These are phyloP conservation scores for Heliconius aoede DNA, from an alignment of 2,888 invertebrate species.

Conservation along the genomic window DNA sequence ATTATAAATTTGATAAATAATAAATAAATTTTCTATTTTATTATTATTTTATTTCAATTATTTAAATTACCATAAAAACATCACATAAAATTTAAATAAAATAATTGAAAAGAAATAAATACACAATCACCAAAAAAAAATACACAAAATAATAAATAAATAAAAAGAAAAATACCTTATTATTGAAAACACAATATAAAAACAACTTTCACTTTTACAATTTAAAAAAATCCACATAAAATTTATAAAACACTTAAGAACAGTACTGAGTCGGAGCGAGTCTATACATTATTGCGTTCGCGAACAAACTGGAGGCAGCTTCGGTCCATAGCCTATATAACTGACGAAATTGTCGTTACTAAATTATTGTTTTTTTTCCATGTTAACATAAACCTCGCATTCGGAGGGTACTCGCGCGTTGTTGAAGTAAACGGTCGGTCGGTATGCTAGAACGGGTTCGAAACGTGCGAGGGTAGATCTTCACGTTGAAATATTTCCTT, in stretches of 20 bases:
- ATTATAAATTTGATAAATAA: too few relatives aligned
- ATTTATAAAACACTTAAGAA: neutral
- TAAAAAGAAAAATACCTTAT: neutral
- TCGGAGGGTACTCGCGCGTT: neutral
- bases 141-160: neutral
- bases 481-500: neutral
- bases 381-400: neutral
- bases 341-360: too few relatives aligned
- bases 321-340: too few relatives aligned
- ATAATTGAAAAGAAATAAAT: neutral
- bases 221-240: neutral
- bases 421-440: neutral
- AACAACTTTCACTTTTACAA: constrained; percentile 11
- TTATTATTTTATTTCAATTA: too few relatives aligned
- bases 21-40: too few relatives aligned
- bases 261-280: neutral
- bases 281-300: constrained; percentile 12
- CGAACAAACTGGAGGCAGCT: neutral
- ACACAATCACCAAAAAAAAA: neutral
- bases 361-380: neutral
- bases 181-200: neutral
- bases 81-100: too few relatives aligned
- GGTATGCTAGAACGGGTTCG: constrained; percentile 5
- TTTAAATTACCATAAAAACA: too few relatives aligned
- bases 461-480: neutral